Evolutionary conservation across 2,888 invertebrate genomes (phyloP), one percentile per base, ranked within the genome.

Genomic region (Rhodophaea formosa): DNA sequence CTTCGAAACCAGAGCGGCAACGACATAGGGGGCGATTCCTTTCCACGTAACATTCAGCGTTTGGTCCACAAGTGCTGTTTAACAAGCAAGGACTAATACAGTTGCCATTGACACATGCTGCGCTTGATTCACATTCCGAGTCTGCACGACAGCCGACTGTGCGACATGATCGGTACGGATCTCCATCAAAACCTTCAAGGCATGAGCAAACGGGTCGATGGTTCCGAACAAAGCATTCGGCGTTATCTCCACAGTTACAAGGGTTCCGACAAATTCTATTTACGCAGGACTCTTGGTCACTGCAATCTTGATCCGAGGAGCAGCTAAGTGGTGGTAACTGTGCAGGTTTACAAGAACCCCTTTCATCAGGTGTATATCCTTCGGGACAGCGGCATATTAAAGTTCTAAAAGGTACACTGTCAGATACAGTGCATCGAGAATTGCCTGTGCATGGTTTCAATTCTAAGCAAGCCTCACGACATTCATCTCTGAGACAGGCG

Each of bases 141-240:
- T 97, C 95, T 7, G 94, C 93, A 62, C 95, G 93, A 77, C 97
- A 98, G 44, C 97, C 97, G 39, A 97, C 94, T 17, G 95, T 92
- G 70, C 94, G 93, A 77, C 98, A 98, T 53, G 93, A 93, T 35
- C 95, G 93, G 75, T 97, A 95, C 2, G 98, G 97, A 85, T 97
- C 96, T 49, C 98, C 98, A 75, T 96, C 96, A 75, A 93, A 96
- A 35, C 97, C 97, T 71, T 95, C 93, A 69, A 94, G 93, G 78
- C 98, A 98, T 3, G 96, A 95, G 80, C 98, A 98, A 42, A 96
- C 94, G 1, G 97, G 97, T 61, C 97, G 94, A 77, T 97, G 97
- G 70, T 96, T 95, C 62, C 94, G 94, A 7, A 97, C 94, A 64
- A 94, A 93, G 74, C 98, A 98, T 67, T 95, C 93, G 43, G 97